These are phyloP conservation scores for Danio rerio DNA, from an alignment of 2,113 vertebrate species.

Conservation along the genomic window GRCz12tu NC_133178.1:29829501-29830000, in stretches of 20 bases:
- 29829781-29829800: not conserved
- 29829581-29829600: too few relatives aligned
- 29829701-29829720: constrained; percentile 69
- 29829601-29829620: not conserved
- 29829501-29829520: too few relatives aligned
- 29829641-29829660: constrained; percentile 7
- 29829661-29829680: constrained; percentile 54
- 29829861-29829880: too few relatives aligned
- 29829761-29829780: too few relatives aligned
- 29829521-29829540: too few relatives aligned
- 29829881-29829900: not conserved
- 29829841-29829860: not conserved
- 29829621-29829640: not conserved
- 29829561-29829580: not conserved
- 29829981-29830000: constrained; percentile 74
- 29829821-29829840: not conserved
- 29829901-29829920: constrained; percentile 63
- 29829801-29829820: not conserved
- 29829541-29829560: not conserved
- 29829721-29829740: constrained; percentile 68
- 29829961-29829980: constrained; percentile 76
- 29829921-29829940: constrained; percentile 82
- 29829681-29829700: constrained; percentile 60
- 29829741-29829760: constrained; percentile 65
- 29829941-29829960: constrained; percentile 72